Percentiles rank a stretch among this genome's conserved stretches.
These are phyloP conservation scores for Poeciliopsis occidentalis DNA, from an alignment of 2,113 vertebrate species.

Conservation along the genomic window DNA sequence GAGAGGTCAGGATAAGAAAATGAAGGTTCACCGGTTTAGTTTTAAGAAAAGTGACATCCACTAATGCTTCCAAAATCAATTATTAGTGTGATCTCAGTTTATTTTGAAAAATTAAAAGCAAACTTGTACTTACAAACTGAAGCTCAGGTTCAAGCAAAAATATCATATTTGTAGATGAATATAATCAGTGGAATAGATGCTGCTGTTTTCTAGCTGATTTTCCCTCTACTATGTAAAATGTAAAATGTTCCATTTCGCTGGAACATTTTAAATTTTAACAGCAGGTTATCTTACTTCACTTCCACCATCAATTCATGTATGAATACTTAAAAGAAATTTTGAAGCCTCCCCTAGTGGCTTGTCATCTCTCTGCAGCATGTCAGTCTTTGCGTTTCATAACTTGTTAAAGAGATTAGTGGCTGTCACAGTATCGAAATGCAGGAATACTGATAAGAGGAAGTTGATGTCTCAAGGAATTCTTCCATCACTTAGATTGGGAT, in stretches of 20 bases:
- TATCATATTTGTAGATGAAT: not conserved
- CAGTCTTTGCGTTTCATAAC: slow-evolving; percentile 20
- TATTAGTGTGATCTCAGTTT: too few species aligned
- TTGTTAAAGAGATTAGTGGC: slow-evolving; percentile 22
- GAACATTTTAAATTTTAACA: slow-evolving; percentile 11
- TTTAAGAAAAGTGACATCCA: too few species aligned
- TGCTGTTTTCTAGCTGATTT: not conserved
- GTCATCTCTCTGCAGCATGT: slow-evolving; percentile 24
- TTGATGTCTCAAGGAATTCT: not conserved
- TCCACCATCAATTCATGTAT: slow-evolving; percentile 5
- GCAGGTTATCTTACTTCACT: slow-evolving; percentile 10
- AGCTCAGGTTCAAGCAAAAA: too few species aligned
- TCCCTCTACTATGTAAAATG: not conserved
- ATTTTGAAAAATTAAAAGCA: not conserved
- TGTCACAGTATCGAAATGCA: slow-evolving; percentile 17
- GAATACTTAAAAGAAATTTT: slow-evolving; percentile 28
- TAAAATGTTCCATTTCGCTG: not conserved
- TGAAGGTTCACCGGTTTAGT: too few species aligned
- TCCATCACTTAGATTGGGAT: not conserved
- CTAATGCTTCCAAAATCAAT: too few species aligned
- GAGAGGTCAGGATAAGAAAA: too few species aligned
- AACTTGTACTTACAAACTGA: not conserved
- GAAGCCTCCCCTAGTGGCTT: slow-evolving; percentile 30
- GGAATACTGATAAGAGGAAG: not conserved
- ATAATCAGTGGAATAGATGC: not conserved